Evolutionary conservation across 64 coral and sea anemone genomes (phyloP).

Genomic region (Dendronephthya gigantea): DNA sequence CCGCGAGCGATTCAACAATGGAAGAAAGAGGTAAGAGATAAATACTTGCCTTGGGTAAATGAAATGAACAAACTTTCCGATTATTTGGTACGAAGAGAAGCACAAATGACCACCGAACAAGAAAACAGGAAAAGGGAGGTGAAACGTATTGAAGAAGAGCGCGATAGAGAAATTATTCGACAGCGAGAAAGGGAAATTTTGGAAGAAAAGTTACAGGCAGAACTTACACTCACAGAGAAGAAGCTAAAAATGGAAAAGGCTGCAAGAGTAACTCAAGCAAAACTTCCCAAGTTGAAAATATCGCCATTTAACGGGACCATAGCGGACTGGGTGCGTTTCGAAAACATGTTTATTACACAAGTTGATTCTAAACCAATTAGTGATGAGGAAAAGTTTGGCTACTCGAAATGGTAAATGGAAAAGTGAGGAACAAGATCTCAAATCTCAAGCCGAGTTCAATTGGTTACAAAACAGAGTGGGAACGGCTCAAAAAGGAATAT

Average conservation of each 20-base stretch:
- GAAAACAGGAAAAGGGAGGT: slow-evolving; percentile 3
- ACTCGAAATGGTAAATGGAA: background rate
- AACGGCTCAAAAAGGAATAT: slow-evolving; percentile 4
- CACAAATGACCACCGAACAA: background rate
- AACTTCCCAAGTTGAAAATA: slow-evolving; percentile 8
- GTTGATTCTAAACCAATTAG: background rate
- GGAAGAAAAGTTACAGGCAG: background rate
- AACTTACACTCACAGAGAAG: background rate
- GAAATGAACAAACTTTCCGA: slow-evolving; percentile 26
- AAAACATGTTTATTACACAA: background rate
- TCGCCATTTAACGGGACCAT: slow-evolving; percentile 1
- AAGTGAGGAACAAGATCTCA: background rate
- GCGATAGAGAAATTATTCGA: background rate
- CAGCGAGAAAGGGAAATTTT: background rate
- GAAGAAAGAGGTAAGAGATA: slow-evolving; percentile 49
- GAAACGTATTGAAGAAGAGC: slow-evolving; percentile 1
- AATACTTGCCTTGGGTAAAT: slow-evolving; percentile 19
- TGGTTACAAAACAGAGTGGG: background rate
- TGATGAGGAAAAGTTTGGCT: slow-evolving; percentile 7
- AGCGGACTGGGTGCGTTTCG: background rate
- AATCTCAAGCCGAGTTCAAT: background rate
- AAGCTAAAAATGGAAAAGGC: background rate
- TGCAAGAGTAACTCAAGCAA: background rate
- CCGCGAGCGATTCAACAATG: slow-evolving; percentile 42
- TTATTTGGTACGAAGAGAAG: background rate